Evolutionary conservation across 1,140 invertebrate genomes (phyloP), one percentile per base, ranked within the genome.

Genomic region (Listronotus bonariensis): DNA sequence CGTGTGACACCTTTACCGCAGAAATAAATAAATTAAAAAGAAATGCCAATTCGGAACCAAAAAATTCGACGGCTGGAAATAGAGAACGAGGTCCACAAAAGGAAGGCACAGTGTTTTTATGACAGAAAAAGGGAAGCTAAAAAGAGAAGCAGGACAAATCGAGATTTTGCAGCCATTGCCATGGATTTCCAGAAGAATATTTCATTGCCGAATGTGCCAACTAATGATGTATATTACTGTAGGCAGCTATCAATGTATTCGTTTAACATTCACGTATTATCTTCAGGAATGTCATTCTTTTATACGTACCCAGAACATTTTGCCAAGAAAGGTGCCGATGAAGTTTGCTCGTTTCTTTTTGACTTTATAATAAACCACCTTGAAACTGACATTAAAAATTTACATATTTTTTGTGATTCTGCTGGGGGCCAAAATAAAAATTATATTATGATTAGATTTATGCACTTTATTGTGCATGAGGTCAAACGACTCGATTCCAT

Each of bases 261-360:
- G 14, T 60, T 61, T 54, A 66, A 59, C 31, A 61, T 66, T 9
- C 64, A 66, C 51, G 46, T 59, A 9, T 38, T 70, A 14, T 71
- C 67, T 36, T 46, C 43, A 38, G 48, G 34, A n/a, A 7, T 68
- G 45, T 55, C 48, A 38, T 26, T 55, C 12, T 74, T 74, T 65
- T 72, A 70, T 42, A 48, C 42, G 7, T 74, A 74, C 43, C 53
- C 49, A 34, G 68, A 74, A 65, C 63, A 38, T 10, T 46, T 68
- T 49, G 57, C 41, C 43, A 62, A 65, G 58, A 76, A 76, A 56
- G 67, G 65, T 14, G 56, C 54, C 10, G 66, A 69, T 54, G 69
- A 72, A 45, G 70, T 73, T 26, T 54, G 46, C 31, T 73, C 32
- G 5, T 34, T 6, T 9, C 5, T 34, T 5, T 6, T 34, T 6